These are phyloP conservation scores for Allacma fusca DNA, from an alignment of 2,888 invertebrate genomes.

Conservation along the genomic window DNA sequence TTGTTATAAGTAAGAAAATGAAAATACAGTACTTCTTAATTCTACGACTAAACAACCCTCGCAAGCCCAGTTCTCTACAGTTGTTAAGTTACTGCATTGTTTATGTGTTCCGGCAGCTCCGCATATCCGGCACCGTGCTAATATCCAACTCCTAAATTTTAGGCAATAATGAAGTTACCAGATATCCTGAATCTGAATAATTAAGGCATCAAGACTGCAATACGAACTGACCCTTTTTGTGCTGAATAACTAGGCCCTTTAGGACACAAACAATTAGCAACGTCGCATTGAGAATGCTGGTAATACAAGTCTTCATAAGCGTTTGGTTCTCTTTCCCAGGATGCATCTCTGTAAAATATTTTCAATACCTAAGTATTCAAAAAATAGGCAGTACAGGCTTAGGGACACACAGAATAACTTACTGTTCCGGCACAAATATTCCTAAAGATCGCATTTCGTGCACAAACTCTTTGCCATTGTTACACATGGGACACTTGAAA, in stretches of 20 bases:
- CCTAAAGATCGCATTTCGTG: slow-evolving; percentile 73
- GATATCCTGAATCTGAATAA: too few species aligned
- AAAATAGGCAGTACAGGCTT: too few species aligned
- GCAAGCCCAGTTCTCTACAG: slow-evolving; percentile 66
- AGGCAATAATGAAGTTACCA: neutral
- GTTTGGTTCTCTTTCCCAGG: slow-evolving; percentile 83
- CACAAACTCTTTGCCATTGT: slow-evolving; percentile 74
- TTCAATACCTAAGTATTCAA: neutral
- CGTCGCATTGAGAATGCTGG: slow-evolving; percentile 72
- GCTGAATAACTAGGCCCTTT: slow-evolving; percentile 68
- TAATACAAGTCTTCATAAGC: slow-evolving; percentile 78
- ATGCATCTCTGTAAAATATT: slow-evolving; percentile 73
- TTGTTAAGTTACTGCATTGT: slow-evolving; percentile 65
- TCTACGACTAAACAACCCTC: slow-evolving; percentile 63
- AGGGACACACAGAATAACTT: too few species aligned
- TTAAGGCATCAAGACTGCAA: too few species aligned
- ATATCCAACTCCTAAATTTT: slow-evolving; percentile 66
- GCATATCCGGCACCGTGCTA: slow-evolving; percentile 68
- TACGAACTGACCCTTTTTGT: slow-evolving; percentile 63
- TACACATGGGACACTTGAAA: slow-evolving; percentile 84
- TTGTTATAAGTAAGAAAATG: neutral
- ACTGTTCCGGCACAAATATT: slow-evolving; percentile 83
- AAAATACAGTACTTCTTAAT: slow-evolving; percentile 32
- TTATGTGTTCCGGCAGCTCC: slow-evolving; percentile 70
- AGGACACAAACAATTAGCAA: slow-evolving; percentile 70